phyloP scores from a whole-genome alignment of 2,113 vertebrate genomes.

The Solea solea region DNA sequence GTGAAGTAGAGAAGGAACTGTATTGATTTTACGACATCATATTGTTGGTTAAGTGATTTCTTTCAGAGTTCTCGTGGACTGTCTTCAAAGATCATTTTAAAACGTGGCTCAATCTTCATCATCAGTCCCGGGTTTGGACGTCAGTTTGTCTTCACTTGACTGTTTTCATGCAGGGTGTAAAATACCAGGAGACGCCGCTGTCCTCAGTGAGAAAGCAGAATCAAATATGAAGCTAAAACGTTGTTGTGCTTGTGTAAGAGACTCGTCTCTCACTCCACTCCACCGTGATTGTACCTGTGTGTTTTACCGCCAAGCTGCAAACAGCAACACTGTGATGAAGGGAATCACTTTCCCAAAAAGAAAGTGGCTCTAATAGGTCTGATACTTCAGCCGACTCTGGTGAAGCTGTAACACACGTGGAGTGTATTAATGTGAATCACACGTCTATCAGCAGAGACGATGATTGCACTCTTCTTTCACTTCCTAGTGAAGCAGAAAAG shows the following conservation, averaged over 20 bases:
- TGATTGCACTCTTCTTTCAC: conserved; percentile 7
- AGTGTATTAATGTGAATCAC: conserved; percentile 1
- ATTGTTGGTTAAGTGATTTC: too few relatives aligned
- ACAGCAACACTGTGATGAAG: too few relatives aligned
- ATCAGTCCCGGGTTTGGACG: too few relatives aligned
- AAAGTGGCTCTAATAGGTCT: conserved; percentile 16
- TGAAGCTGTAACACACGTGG: not conserved
- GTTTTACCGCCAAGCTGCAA: not conserved
- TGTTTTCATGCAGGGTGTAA: not conserved
- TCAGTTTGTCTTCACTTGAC: not conserved
- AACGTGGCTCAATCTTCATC: too few relatives aligned
- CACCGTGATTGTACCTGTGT: not conserved
- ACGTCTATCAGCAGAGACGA: not conserved
- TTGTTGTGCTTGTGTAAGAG: not conserved
- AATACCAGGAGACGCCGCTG: not conserved
- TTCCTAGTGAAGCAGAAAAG: not conserved
- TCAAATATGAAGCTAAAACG: not conserved
- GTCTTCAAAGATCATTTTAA: too few relatives aligned
- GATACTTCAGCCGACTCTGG: conserved; percentile 16
- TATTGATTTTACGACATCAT: too few relatives aligned
- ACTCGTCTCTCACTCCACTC: not conserved
- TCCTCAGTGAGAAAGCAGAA: conserved; percentile 6
- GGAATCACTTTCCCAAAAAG: too few relatives aligned
- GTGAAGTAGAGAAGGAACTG: too few relatives aligned
- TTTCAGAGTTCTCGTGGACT: not conserved